Evolutionary conservation across 1,140 invertebrate species (phyloP).

Genomic region (Drosophila ercepeae): DNA sequence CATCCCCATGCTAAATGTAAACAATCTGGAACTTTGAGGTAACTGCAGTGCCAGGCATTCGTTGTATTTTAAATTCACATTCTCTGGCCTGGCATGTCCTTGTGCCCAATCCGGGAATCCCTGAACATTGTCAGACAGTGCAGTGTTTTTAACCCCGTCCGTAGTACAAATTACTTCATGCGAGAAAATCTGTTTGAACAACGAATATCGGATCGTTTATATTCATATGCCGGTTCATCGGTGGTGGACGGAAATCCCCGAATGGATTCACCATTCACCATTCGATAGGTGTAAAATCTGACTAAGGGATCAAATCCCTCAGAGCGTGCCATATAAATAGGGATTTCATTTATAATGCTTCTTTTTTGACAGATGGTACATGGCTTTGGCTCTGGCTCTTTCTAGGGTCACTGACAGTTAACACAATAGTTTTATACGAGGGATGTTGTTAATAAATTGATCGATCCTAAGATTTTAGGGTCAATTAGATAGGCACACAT

Average conservation of each 20-base stretch:
- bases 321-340: constrained; percentile 74
- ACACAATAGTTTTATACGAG: constrained; percentile 57
- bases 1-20: constrained; percentile 29
- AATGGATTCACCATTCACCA: too few relatives aligned
- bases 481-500: constrained; percentile 35
- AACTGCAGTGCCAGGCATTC: constrained; percentile 17
- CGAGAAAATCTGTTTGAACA: constrained; percentile 45
- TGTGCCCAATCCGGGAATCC: constrained; percentile 57
- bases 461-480: constrained; percentile 36
- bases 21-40: constrained; percentile 20
- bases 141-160: constrained; percentile 35
- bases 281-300: constrained; percentile 61
- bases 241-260: constrained; percentile 33
- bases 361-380: constrained; percentile 37
- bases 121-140: constrained; percentile 23
- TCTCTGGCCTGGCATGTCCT: constrained; percentile 35
- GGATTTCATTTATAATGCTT: constrained; percentile 30
- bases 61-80: constrained; percentile 37
- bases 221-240: constrained; percentile 39
- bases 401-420: constrained; percentile 2
- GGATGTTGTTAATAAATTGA: constrained; percentile 52
- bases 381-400: constrained; percentile 2
- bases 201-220: constrained; percentile 53
- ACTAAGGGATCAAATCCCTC: constrained; percentile 47
- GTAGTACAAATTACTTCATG: constrained; percentile 39